Evolutionary conservation across 2,797 vertebrate genomes (phyloP), one percentile per base, ranked within the genome.

Genomic region (Chaenodraco wilsoni): DNA sequence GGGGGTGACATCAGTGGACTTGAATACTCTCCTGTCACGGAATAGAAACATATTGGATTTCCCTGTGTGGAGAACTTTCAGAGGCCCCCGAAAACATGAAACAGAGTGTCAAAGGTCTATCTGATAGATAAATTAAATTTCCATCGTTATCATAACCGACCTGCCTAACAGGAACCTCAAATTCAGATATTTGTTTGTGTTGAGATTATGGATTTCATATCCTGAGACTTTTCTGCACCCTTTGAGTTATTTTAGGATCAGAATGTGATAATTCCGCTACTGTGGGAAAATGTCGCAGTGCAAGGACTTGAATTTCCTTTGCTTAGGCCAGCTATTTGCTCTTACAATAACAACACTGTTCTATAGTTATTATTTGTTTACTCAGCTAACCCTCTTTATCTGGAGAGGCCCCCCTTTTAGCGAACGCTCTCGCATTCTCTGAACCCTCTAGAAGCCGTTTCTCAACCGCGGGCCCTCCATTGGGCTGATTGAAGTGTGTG

Each of bases 271-370:
- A 58, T 76, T 83, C 41, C 17, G 41, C 82, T 66, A 70, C 84
- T 90, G 90, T 92, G 91, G 91, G 92, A 92, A 91, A 90, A 89
- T 69, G 81, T 75, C 9, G 33, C 72, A 72, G 72, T 49, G 75
- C 76, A 62, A 82, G 74, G 80, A 80, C 84, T 79, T 51, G 64
- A 81, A 78, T 85, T 87, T 91, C 87, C 85, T 90, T 51, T 56
- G 79, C 79, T 69, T 65, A 68, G 84, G 65, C 69, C 79, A 72
- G 84, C 79, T 72, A 83, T 85, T 90, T 84, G 82, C 80, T 84
- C 78, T 72, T 88, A 90, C 87, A 91, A 91, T 86, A 91, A 89
- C 90, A 92, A 87, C 82, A 75, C 86, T 72, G 84, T 83, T 86
- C 81, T 51, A 72, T 82, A 64, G 40, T 90, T 79, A 90, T 81